Evolutionary conservation across 2,888 invertebrate genomes (phyloP), one percentile per base, ranked within the genome.

Genomic region (Brenthis daphne): DNA sequence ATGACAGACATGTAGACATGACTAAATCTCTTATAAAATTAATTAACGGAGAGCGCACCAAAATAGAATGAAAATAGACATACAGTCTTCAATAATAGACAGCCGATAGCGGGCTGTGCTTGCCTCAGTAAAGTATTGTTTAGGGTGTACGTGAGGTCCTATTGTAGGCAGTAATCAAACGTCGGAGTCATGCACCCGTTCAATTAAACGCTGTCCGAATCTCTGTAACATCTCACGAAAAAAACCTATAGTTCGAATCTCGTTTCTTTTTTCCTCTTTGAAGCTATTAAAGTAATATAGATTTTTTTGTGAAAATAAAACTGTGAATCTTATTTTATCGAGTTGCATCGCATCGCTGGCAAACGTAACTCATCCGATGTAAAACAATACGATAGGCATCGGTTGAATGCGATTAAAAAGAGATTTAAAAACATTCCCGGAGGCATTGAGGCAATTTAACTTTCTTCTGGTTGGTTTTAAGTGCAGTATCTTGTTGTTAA

Each of bases 311-410:
- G 58, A 77, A 85, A 87, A 87, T 84, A 86, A 87, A 85, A 84
- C 80, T 77, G 79, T 84, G 81, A 84, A 86, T 86, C 87, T 85
- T 79, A 85, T 89, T 88, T 85, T 88, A 88, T 87, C 85, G 83
- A 77, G 77, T 80, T 79, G 82, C 80, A 85, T 80, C 79, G 82
- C 80, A 85, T 85, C 85, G 82, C 82, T 75, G 75, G 77, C 76
- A 81, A 80, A 85, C 85, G 85, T 87, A 85, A 86, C 84, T 89
- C 86, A 87, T 87, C 83, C 83, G 79, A 85, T 85, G 86, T 87
- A 82, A 86, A 84, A 89, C 89, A 89, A 89, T 89, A 85, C 86
- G 89, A 90, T 89, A 89, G 85, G 81, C 82, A 90, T 88, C 87
- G 80, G 75, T 73, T 77, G 79, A 79, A 81, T 82, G 80, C 80